Evolutionary conservation across 2,113 vertebrate genomes (phyloP).

Genomic region (Eptesicus fuscus): DNA sequence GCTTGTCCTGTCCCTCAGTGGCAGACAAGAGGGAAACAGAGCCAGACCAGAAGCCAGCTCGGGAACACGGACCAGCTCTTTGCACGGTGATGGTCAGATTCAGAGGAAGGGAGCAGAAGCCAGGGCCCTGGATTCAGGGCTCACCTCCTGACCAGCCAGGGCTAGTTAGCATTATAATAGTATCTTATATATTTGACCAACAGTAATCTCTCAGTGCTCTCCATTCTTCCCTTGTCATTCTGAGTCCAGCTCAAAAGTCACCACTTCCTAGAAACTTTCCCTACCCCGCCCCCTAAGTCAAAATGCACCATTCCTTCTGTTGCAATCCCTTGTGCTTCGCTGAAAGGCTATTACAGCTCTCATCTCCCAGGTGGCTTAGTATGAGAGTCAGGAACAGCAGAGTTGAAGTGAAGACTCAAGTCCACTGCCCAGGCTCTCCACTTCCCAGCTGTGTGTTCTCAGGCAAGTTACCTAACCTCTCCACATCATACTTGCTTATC

Average conservation of each 20-base stretch:
- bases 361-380: background rate
- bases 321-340: background rate
- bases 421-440: background rate
- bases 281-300: background rate
- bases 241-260: background rate
- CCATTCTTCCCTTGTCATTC: background rate
- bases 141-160: background rate
- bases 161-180: background rate
- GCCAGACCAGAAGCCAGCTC: background rate
- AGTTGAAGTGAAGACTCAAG: background rate
- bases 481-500: background rate
- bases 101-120: background rate
- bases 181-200: background rate
- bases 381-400: background rate
- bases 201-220: background rate
- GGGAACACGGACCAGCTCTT: rapidly evolving
- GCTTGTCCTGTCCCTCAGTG: background rate
- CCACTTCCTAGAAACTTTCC: background rate
- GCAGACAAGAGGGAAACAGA: conserved; percentile 2
- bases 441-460: background rate
- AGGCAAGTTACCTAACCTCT: background rate
- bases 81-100: background rate
- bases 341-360: background rate
- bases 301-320: background rate
- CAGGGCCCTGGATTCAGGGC: background rate